A percentile compares a stretch with the other conserved stretches of the same genome.
These are phyloP conservation scores for Gambusia yucatana DNA, from an alignment of 2,797 vertebrate species.

Conservation along the genomic window DNA sequence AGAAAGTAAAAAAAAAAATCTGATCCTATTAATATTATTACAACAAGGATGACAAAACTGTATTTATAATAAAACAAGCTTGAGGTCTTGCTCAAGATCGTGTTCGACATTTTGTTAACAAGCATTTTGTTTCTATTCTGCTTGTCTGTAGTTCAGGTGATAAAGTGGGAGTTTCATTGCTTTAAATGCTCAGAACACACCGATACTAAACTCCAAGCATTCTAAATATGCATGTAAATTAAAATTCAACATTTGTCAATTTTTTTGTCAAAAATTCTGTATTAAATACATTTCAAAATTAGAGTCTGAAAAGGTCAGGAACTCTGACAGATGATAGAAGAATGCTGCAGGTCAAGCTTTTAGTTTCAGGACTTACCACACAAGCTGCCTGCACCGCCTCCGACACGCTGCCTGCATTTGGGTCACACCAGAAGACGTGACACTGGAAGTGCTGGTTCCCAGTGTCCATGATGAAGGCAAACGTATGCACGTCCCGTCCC, in stretches of 20 bases:
- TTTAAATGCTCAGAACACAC: background rate
- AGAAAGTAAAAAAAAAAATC: too few species aligned
- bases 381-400: slow-evolving; percentile 97
- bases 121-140: background rate
- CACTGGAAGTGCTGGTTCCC: slow-evolving; percentile 97
- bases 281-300: background rate
- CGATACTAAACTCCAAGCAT: background rate
- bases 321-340: background rate
- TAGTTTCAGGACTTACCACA: slow-evolving; percentile 84
- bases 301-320: background rate
- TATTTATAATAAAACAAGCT: background rate
- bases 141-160: background rate
- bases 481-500: slow-evolving; percentile 91
- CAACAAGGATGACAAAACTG: background rate
- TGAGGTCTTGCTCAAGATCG: background rate
- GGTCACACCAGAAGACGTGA: slow-evolving; percentile 96
- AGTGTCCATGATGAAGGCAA: slow-evolving; percentile 98
- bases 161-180: background rate
- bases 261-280: background rate
- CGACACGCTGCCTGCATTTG: slow-evolving; percentile 92
- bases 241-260: background rate
- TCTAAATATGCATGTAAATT: background rate
- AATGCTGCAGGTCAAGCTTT: background rate
- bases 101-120: background rate
- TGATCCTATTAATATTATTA: background rate